phyloP scores from a whole-genome alignment of 2,888 invertebrate species.

The Drosophila anceps region DNA sequence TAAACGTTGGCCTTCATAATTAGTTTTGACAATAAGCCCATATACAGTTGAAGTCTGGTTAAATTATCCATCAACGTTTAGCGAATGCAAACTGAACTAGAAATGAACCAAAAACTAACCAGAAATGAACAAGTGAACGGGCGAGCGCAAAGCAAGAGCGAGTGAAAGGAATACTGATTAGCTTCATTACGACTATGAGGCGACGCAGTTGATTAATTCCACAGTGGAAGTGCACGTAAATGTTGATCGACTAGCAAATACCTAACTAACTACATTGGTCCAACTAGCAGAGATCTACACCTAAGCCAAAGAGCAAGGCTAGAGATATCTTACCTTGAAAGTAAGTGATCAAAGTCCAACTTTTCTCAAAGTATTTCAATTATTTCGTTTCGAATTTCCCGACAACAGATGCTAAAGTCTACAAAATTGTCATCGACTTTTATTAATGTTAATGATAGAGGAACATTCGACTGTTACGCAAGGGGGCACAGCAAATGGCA shows the following conservation, averaged over 20 bases:
- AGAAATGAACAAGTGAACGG: slow-evolving; percentile 7
- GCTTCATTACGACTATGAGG: slow-evolving; percentile 34
- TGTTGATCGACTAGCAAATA: background rate
- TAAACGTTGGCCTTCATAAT: background rate
- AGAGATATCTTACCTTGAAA: too few species aligned
- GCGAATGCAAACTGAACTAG: slow-evolving; percentile 6
- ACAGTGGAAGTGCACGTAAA: background rate
- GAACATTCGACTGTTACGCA: background rate
- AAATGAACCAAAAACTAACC: slow-evolving; percentile 2
- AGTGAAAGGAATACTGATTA: slow-evolving; percentile 46
- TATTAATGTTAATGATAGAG: too few species aligned
- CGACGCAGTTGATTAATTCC: slow-evolving; percentile 42
- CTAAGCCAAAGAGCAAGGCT: background rate
- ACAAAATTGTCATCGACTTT: too few species aligned
- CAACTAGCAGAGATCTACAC: too few species aligned
- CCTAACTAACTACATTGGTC: background rate
- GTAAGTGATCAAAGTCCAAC: too few species aligned
- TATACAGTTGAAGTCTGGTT: background rate
- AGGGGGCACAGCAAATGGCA: background rate
- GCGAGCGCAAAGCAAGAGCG: slow-evolving; percentile 1
- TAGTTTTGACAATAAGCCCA: slow-evolving; percentile 12
- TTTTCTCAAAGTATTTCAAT: background rate
- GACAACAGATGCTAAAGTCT: too few species aligned
- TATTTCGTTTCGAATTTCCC: background rate
- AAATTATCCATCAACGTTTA: slow-evolving; percentile 14